A percentile compares a stretch with the other conserved stretches of the same genome.
Conservation (phyloP, 2,888 invertebrate genomes). For the Proisotoma minuta region DNA sequence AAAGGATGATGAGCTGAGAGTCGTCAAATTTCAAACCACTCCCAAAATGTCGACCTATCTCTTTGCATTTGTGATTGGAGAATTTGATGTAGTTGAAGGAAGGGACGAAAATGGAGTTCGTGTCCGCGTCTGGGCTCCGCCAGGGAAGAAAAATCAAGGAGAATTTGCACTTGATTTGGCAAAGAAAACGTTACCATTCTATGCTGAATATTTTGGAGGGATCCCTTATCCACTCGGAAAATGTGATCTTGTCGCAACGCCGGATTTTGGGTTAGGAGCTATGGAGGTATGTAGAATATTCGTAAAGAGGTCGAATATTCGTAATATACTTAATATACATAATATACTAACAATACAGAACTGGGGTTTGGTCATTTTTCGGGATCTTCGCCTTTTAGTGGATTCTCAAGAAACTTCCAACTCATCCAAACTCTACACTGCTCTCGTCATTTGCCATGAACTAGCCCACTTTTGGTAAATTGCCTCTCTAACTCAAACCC, state of each 20-base stretch:
- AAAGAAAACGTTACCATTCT: constrained; percentile 56
- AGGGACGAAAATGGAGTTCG: constrained; percentile 52
- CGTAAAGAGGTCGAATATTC: too few relatives aligned
- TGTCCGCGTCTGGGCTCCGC: constrained; percentile 49
- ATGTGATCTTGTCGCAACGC: constrained; percentile 58
- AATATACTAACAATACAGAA: too few relatives aligned
- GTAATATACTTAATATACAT: too few relatives aligned
- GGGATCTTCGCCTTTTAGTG: constrained; percentile 56
- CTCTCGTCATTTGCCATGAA: constrained; percentile 50
- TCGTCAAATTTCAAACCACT: constrained; percentile 64
- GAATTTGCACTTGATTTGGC: constrained; percentile 57
- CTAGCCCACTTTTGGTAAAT: too few relatives aligned
- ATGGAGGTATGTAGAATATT: too few relatives aligned
- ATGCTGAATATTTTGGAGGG: constrained; percentile 57
- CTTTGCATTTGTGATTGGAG: constrained; percentile 58
- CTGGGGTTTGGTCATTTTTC: constrained; percentile 59
- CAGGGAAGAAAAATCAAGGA: constrained; percentile 57
- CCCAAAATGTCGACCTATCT: constrained; percentile 60
- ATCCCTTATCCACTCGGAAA: constrained; percentile 57
- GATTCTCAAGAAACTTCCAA: constrained; percentile 56
- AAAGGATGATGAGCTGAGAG: constrained; percentile 53
- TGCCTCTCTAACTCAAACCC: too few relatives aligned
- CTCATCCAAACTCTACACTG: constrained; percentile 50
- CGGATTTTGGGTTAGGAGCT: too few relatives aligned
- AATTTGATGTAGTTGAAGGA: constrained; percentile 57